These are phyloP conservation scores for Andrena hattorfiana DNA, from an alignment of 2,888 invertebrate species.

Conservation along the genomic window DNA sequence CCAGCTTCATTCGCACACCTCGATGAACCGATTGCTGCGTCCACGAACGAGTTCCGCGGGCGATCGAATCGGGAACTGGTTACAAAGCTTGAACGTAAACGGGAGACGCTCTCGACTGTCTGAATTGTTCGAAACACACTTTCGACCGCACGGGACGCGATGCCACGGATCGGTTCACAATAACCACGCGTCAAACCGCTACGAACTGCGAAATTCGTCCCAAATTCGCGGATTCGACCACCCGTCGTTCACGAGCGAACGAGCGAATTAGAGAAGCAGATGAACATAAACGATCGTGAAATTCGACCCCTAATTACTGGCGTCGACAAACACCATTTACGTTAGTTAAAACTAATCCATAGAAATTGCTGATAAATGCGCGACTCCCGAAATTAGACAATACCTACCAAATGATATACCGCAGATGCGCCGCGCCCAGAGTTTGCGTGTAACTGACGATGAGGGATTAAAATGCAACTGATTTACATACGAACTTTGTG, in stretches of 20 bases:
- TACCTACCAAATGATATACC: too few species aligned
- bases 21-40: conserved; percentile 43
- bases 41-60: conserved; percentile 19
- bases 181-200: conserved; percentile 13
- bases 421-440: too few species aligned
- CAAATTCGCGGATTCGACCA: background rate
- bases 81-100: conserved; percentile 42
- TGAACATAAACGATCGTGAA: background rate
- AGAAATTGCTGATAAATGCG: background rate
- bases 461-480: too few species aligned
- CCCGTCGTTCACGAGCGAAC: background rate
- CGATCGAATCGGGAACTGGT: conserved; percentile 38
- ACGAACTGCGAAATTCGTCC: conserved; percentile 14
- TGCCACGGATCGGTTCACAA: conserved; percentile 7
- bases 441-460: too few species aligned
- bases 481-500: too few species aligned
- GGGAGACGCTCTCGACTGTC: conserved; percentile 17
- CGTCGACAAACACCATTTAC: too few species aligned
- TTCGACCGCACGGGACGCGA: conserved; percentile 19
- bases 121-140: conserved; percentile 29
- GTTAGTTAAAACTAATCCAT: background rate
- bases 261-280: background rate
- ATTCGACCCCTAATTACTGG: background rate
- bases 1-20: conserved; percentile 46
- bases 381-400: too few species aligned